These are phyloP conservation scores for Amiota minor DNA, from an alignment of 2,888 invertebrate species.

Conservation along the genomic window DNA sequence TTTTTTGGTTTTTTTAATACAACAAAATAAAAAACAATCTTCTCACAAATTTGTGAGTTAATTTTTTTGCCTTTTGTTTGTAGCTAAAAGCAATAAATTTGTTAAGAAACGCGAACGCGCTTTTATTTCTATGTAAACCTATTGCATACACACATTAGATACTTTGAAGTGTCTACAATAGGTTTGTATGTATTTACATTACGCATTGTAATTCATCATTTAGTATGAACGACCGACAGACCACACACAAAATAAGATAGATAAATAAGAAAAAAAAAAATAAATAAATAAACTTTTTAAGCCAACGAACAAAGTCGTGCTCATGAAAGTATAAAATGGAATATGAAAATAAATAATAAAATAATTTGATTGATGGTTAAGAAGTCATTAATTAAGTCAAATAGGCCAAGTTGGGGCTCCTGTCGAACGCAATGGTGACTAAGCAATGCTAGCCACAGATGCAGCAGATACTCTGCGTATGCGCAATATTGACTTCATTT, in stretches of 20 bases:
- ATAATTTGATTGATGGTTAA: conserved; percentile 11
- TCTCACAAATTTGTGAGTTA: background rate
- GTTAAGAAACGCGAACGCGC: background rate
- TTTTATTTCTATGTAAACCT: conserved; percentile 2
- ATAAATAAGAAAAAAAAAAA: background rate
- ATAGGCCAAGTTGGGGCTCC: background rate
- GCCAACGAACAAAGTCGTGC: conserved; percentile 15
- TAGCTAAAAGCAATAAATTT: background rate
- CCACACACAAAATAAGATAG: background rate
- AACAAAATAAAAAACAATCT: background rate
- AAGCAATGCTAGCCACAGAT: background rate
- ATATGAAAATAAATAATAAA: too few species aligned
- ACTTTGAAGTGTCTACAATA: conserved; percentile 32
- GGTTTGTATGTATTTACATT: too few species aligned
- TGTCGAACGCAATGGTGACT: background rate
- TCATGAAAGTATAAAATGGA: conserved; percentile 4
- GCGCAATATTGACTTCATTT: background rate
- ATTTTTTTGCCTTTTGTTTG: background rate
- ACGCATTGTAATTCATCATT: conserved; percentile 36
- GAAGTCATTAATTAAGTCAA: conserved; percentile 22
- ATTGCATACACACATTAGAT: conserved; percentile 11
- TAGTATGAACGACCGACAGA: background rate
- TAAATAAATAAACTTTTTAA: background rate
- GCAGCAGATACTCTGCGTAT: background rate
- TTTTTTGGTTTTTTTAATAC: conserved; percentile 2